A percentile compares a stretch with the other conserved stretches of the same genome.
Evolutionary conservation across 2,888 invertebrate species (phyloP).

Genomic region (Drosophila engyochracea): DNA sequence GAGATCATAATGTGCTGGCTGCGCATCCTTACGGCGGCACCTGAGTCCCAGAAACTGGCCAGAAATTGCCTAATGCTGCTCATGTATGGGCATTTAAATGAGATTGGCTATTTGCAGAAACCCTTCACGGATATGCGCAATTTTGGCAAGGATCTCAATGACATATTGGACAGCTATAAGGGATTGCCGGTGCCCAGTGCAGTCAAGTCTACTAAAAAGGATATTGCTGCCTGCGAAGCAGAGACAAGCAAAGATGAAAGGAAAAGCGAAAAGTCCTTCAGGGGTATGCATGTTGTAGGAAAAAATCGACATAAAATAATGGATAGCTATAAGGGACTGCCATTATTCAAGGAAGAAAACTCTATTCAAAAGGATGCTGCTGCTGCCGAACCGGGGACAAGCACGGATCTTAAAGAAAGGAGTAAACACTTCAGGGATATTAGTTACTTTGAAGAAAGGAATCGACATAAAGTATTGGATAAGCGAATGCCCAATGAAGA

Average conservation of each 20-base stretch:
- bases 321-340: not conserved
- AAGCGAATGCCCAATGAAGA: not conserved
- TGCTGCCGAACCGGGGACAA: too few species aligned
- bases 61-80: constrained; percentile 53
- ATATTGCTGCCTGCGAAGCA: not conserved
- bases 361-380: not conserved
- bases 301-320: not conserved
- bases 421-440: too few species aligned
- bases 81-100: constrained; percentile 55
- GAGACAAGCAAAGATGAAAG: not conserved
- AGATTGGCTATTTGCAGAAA: constrained; percentile 41
- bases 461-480: too few species aligned
- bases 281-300: not conserved
- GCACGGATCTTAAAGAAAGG: too few species aligned
- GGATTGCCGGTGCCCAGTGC: constrained; percentile 19
- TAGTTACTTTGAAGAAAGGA: too few species aligned
- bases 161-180: constrained; percentile 45
- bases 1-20: constrained; percentile 49
- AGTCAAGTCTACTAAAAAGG: not conserved
- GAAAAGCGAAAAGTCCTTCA: too few species aligned
- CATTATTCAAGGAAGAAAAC: not conserved
- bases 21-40: constrained; percentile 19
- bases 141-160: constrained; percentile 43
- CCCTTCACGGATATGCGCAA: constrained; percentile 56
- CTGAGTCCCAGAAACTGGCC: constrained; percentile 47